Conservation (phyloP, 2,797 vertebrate species). For the Oreortyx pictus region DNA sequence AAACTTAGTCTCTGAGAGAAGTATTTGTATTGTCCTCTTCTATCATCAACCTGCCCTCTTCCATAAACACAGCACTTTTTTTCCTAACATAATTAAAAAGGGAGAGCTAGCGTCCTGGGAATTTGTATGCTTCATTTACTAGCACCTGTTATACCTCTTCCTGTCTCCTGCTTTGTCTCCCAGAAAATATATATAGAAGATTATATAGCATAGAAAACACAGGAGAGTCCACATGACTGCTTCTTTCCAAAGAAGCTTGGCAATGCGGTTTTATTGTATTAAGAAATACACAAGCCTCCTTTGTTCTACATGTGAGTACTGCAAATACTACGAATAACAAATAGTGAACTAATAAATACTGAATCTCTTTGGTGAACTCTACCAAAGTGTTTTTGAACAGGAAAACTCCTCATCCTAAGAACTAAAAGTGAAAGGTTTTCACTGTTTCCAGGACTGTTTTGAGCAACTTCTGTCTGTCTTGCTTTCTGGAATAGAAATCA, state of each 20-base stretch:
- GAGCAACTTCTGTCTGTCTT: not conserved
- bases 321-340: not conserved
- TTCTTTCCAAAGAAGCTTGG: not conserved
- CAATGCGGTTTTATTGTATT: not conserved
- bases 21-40: slow-evolving; percentile 11
- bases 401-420: not conserved
- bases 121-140: slow-evolving; percentile 29
- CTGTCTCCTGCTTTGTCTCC: not conserved
- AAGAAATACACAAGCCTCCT: not conserved
- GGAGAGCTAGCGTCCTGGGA: not conserved
- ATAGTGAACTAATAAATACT: not conserved
- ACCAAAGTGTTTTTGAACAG: not conserved
- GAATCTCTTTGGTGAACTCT: not conserved
- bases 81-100: not conserved
- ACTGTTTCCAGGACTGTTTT: not conserved
- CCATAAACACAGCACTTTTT: not conserved
- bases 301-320: not conserved
- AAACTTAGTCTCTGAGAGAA: not conserved
- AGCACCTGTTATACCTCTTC: slow-evolving; percentile 20
- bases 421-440: not conserved
- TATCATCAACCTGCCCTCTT: not conserved
- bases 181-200: not conserved
- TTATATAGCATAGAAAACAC: not conserved
- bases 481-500: not conserved
- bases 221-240: not conserved